These are phyloP conservation scores for Orycteropus afer DNA, from an alignment of 2,113 vertebrate genomes.

Conservation along the genomic window DNA sequence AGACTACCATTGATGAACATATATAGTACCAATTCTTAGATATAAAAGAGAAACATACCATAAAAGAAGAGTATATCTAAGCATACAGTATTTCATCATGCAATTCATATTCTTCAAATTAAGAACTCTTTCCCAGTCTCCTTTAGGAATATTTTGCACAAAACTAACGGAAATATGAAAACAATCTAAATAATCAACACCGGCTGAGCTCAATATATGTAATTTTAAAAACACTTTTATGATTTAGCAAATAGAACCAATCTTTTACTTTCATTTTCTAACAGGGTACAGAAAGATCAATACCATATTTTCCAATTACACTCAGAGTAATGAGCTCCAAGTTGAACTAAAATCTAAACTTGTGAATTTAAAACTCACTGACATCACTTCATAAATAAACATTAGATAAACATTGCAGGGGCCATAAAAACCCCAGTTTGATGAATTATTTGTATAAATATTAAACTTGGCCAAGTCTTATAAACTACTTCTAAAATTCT, in stretches of 20 bases:
- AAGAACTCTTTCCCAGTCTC: background rate
- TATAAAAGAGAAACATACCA: background rate
- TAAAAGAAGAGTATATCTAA: background rate
- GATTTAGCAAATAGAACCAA: background rate
- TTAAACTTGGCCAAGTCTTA: slow-evolving; percentile 65
- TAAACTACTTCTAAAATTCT: slow-evolving; percentile 68
- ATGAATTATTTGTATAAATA: slow-evolving; percentile 71
- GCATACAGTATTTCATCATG: background rate
- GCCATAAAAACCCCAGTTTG: slow-evolving; percentile 57
- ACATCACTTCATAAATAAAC: slow-evolving; percentile 68
- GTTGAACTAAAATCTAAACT: slow-evolving; percentile 33
- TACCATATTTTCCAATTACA: slow-evolving; percentile 6
- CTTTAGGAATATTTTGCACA: background rate
- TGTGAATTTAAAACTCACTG: slow-evolving; percentile 53
- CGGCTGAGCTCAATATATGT: background rate
- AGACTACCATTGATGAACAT: background rate
- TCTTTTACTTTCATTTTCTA: slow-evolving; percentile 38
- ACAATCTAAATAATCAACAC: background rate
- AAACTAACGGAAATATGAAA: background rate
- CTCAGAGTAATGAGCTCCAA: slow-evolving; percentile 15
- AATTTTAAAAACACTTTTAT: background rate
- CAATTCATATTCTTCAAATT: background rate
- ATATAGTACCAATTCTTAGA: background rate
- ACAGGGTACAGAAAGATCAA: background rate
- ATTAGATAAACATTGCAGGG: slow-evolving; percentile 40